These are phyloP conservation scores for Glyphotaelius pellucidus DNA, from an alignment of 2,888 invertebrate species.

Conservation along the genomic window DNA sequence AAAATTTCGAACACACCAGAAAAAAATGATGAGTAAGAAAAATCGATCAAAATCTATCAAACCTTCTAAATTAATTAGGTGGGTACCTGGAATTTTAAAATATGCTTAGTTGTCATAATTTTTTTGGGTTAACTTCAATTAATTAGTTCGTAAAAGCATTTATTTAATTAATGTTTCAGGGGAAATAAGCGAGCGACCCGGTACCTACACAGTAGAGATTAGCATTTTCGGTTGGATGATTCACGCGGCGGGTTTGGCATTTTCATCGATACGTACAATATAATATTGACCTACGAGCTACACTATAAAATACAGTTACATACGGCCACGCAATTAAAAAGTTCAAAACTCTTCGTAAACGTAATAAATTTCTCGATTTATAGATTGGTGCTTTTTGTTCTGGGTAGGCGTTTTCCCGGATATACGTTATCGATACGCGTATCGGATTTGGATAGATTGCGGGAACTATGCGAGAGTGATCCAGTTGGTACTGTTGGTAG, in stretches of 20 bases:
- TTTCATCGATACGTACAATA: constrained; percentile 30
- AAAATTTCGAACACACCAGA: neutral
- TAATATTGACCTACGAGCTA: constrained; percentile 46
- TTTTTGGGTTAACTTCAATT: neutral
- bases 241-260: constrained; percentile 45
- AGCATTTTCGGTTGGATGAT: constrained; percentile 20
- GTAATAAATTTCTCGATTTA: neutral
- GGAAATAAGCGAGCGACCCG: neutral
- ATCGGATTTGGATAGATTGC: neutral
- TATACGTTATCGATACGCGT: neutral
- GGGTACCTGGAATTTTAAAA: neutral
- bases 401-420: constrained; percentile 6
- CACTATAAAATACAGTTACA: neutral
- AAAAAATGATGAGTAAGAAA: neutral
- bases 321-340: neutral
- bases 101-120: neutral
- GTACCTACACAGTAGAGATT: constrained; percentile 22
- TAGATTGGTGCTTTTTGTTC: neutral
- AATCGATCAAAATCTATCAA: neutral
- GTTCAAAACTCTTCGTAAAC: neutral
- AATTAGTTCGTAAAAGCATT: neutral
- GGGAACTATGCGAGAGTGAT: neutral
- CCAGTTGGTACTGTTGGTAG: constrained; percentile 41
- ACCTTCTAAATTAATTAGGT: neutral
- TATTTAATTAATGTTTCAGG: neutral